These are phyloP conservation scores for Myripristis murdjan DNA, from an alignment of 2,797 vertebrate species.

Conservation along the genomic window DNA sequence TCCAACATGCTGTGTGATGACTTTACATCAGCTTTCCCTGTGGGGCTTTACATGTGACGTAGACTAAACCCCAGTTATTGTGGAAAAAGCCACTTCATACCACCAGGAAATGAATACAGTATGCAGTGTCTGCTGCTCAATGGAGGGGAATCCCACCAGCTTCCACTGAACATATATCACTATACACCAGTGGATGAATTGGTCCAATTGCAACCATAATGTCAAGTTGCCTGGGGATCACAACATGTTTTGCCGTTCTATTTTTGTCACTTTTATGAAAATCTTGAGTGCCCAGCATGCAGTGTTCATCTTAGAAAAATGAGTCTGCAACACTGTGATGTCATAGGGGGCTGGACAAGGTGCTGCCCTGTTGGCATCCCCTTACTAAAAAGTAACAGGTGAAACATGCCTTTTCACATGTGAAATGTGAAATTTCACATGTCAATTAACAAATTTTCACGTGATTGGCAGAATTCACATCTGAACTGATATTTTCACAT, in stretches of 20 bases:
- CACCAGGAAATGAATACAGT: slow-evolving; percentile 50
- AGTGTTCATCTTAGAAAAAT: background rate
- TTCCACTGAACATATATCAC: background rate
- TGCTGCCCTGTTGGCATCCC: background rate
- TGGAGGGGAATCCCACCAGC: slow-evolving; percentile 7
- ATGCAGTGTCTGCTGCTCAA: no score
- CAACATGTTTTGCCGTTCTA: background rate
- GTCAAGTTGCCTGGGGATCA: slow-evolving; percentile 27
- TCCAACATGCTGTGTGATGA: slow-evolving; percentile 17
- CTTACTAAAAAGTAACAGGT: no score
- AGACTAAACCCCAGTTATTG: slow-evolving; percentile 33
- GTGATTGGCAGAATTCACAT: no score
- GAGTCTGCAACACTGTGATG: background rate
- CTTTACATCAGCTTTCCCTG: slow-evolving; percentile 35
- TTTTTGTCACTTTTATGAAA: background rate
- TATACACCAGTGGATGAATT: background rate
- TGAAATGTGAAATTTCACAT: no score
- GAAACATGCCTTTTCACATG: no score
- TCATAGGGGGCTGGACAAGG: background rate
- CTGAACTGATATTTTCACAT: no score
- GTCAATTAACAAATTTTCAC: no score
- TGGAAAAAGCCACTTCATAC: slow-evolving; percentile 49
- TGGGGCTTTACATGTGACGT: slow-evolving; percentile 44
- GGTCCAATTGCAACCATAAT: background rate
- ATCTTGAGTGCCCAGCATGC: background rate